Evolutionary conservation across 1,140 invertebrate species (phyloP), one percentile per base, ranked within the genome.

Genomic region (Atta cephalotes): DNA sequence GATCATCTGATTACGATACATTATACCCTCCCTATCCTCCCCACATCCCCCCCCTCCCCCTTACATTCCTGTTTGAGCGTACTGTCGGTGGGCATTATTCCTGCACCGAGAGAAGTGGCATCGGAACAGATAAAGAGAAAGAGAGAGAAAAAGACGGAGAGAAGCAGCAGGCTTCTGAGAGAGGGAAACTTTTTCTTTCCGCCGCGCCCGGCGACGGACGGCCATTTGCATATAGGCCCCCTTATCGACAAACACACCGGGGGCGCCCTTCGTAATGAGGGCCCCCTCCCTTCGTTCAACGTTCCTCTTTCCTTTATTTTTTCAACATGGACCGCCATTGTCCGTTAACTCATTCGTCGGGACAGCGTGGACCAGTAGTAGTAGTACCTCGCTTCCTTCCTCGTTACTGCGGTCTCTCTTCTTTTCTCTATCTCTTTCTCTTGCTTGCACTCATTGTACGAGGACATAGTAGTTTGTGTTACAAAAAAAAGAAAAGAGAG

Each of bases 1-100:
- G 94, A 95, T 95, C 94, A 95, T 95, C 93, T 94, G 94, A 95
- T 95, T 95, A 95, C 93, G 93, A 94, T 95, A 94, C 93, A 94
- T 94, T 94, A 94, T 93, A 93, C 92, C 92, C 82, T 90, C 90
- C 85, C 79, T 87, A 86, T 80, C 85, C 87, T 60, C 53, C 78
- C 62, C 76, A 12, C 70, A n/a, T 7, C 39, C 21, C 56, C 31
- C 31, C 31, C 62, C 28, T 12, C 53, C 21, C 56, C 53, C 63
- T 65, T 77, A 7, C 81, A 21, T 78, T 80, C 45, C 86, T 84
- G 85, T 85, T 74, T 89, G 81, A 84, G 79, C 72, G 79, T 79
- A 82, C 71, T 87, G 74, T 89, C 91, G 74, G 89, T 91, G 89
- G 88, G 92, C 90, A 94, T 94, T 94, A 94, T 94, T 93, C 92